Conservation (phyloP, 2,113 vertebrate genomes). For the Ctenodactylus gundi region DNA sequence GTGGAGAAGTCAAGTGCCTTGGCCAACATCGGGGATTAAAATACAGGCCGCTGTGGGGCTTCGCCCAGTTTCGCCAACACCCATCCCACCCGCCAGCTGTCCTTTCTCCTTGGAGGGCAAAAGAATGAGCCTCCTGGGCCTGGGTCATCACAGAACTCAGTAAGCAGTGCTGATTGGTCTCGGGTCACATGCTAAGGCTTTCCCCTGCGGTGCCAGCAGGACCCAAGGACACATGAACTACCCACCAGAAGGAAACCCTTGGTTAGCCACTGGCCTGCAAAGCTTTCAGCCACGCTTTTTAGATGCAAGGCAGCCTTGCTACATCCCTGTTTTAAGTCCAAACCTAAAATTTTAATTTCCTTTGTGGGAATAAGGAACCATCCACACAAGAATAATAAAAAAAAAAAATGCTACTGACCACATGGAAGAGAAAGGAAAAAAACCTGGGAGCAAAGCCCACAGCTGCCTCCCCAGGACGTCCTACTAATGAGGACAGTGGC, state of each 20-base stretch:
- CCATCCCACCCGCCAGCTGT: not conserved
- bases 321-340: constrained; percentile 6
- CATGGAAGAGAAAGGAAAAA: constrained; percentile 37
- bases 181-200: not conserved
- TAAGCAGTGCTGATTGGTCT: not conserved
- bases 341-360: constrained; percentile 58
- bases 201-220: not conserved
- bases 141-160: not conserved
- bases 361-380: constrained; percentile 54
- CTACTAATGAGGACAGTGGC: constrained; percentile 48
- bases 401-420: constrained; percentile 60
- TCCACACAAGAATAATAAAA: constrained; percentile 45
- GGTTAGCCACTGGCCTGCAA: not conserved
- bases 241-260: not conserved
- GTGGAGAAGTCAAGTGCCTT: not conserved
- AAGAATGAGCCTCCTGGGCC: not conserved
- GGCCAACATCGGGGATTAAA: not conserved
- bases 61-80: not conserved
- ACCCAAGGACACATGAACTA: not conserved
- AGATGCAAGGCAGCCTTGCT: not conserved
- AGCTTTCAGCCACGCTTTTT: not conserved
- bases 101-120: not conserved
- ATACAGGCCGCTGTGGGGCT: not conserved
- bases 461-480: constrained; percentile 47
- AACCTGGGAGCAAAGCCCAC: not conserved